Evolutionary conservation across 2,888 invertebrate species (phyloP).

Genomic region (Caenorhabditis sp.): DNA sequence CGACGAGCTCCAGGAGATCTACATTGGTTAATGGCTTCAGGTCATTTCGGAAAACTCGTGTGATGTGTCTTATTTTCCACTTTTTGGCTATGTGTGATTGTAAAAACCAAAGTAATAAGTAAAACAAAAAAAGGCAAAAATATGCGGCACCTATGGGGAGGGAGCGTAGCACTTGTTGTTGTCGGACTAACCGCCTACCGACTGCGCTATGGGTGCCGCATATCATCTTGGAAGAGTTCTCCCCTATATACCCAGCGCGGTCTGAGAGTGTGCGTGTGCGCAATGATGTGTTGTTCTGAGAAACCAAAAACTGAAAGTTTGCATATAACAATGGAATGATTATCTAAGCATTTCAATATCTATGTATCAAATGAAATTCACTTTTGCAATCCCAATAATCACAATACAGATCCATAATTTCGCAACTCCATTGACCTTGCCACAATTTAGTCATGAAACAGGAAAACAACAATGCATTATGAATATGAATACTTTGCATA

Average conservation of each 20-base stretch:
- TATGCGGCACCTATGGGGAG: constrained; percentile 22
- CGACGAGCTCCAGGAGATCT: constrained; percentile 23
- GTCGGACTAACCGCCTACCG: constrained; percentile 29
- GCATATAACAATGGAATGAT: too few relatives aligned
- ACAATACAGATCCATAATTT: too few relatives aligned
- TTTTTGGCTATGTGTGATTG: constrained; percentile 40
- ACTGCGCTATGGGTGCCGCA: constrained; percentile 27
- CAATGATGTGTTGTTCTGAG: constrained; percentile 16
- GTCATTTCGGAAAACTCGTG: constrained; percentile 10
- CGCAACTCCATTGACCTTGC: too few relatives aligned
- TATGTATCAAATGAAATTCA: too few relatives aligned
- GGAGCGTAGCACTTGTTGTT: too few relatives aligned
- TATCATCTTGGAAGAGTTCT: constrained; percentile 12
- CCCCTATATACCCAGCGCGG: constrained; percentile 33
- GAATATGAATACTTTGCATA: too few relatives aligned
- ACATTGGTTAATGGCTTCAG: constrained; percentile 20
- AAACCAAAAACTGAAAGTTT: too few relatives aligned
- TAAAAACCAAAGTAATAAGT: constrained; percentile 37
- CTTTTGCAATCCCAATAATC: too few relatives aligned
- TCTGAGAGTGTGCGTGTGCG: constrained; percentile 19
- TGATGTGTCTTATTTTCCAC: constrained; percentile 29
- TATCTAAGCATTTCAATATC: too few relatives aligned
- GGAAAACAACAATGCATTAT: too few relatives aligned
- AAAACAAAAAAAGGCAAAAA: constrained; percentile 38
- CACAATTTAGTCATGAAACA: too few relatives aligned